These are phyloP conservation scores for Nasonia longicornis DNA, from an alignment of 1,140 invertebrate genomes.

Conservation along the genomic window DNA sequence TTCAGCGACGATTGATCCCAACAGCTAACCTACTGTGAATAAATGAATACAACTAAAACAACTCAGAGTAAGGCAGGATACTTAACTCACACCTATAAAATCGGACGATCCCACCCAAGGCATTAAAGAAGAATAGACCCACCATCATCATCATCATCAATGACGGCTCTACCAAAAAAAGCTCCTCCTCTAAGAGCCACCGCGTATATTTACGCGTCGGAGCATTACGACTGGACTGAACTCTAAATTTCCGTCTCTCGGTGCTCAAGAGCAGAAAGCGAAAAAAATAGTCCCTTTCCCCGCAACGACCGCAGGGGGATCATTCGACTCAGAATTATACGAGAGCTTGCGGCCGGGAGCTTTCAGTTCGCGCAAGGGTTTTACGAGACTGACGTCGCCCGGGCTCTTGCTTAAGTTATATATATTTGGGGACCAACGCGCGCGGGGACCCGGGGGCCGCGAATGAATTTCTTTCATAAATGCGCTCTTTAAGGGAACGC, in stretches of 20 bases:
- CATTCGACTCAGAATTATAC: background rate
- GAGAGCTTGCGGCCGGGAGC: background rate
- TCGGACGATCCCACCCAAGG: background rate
- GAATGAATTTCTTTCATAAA: constrained; percentile 40
- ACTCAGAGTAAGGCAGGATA: too few species aligned
- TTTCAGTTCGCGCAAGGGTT: background rate
- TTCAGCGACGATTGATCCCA: background rate
- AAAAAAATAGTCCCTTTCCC: background rate
- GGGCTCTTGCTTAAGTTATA: constrained; percentile 1
- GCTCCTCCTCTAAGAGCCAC: background rate
- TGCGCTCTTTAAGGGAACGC: background rate
- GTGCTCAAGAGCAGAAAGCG: background rate
- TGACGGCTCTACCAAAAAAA: background rate
- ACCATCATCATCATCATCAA: background rate
- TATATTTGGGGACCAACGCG: background rate
- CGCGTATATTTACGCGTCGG: background rate
- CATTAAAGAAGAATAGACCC: background rate
- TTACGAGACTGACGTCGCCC: background rate
- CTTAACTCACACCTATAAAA: background rate
- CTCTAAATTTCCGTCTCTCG: background rate
- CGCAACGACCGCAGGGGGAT: background rate
- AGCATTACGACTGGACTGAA: background rate
- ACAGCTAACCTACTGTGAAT: too few species aligned
- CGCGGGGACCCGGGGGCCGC: background rate
- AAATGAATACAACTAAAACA: too few species aligned